phyloP scores from a whole-genome alignment of 2,888 invertebrate genomes.

The Agrotis ipsilon region DNA sequence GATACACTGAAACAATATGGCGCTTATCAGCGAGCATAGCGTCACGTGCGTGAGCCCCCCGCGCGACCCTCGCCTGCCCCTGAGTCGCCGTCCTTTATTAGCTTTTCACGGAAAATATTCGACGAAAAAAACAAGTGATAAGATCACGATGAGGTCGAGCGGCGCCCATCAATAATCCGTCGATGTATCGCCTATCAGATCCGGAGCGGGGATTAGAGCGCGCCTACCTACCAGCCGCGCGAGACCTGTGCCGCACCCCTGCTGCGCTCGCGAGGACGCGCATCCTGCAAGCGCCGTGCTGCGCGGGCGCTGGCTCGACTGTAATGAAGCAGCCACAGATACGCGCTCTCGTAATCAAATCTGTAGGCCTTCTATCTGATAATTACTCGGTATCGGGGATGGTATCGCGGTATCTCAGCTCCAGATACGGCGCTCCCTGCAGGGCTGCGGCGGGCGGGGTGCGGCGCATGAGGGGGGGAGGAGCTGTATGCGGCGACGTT shows the following conservation, averaged over 20 bases:
- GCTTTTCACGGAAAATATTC: slow-evolving; percentile 88
- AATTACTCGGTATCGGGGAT: slow-evolving; percentile 87
- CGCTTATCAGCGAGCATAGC: slow-evolving; percentile 79
- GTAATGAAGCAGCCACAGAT: slow-evolving; percentile 79
- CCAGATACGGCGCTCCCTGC: slow-evolving; percentile 73
- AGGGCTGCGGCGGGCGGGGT: slow-evolving; percentile 45
- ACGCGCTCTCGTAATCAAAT: slow-evolving; percentile 87
- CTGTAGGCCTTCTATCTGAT: slow-evolving; percentile 87
- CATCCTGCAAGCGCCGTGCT: slow-evolving; percentile 29
- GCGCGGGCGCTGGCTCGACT: slow-evolving; percentile 69
- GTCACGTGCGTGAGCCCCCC: slow-evolving; percentile 76
- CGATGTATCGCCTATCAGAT: slow-evolving; percentile 76
- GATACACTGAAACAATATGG: slow-evolving; percentile 85
- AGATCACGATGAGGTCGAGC: slow-evolving; percentile 86
- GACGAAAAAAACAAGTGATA: slow-evolving; percentile 88
- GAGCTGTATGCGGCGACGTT: slow-evolving; percentile 67
- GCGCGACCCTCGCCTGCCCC: slow-evolving; percentile 56
- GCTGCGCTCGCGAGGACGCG: slow-evolving; percentile 32
- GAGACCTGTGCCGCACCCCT: slow-evolving; percentile 24
- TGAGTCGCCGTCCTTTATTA: slow-evolving; percentile 74
- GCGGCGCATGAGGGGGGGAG: slow-evolving; percentile 36
- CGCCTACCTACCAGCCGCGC: slow-evolving; percentile 14
- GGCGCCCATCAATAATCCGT: slow-evolving; percentile 86
- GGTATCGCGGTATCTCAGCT: slow-evolving; percentile 83
- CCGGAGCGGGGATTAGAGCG: slow-evolving; percentile 67